Evolutionary conservation across 2,113 vertebrate genomes (phyloP), one percentile per base, ranked within the genome.

Genomic region (Eonycteris spelaea): DNA sequence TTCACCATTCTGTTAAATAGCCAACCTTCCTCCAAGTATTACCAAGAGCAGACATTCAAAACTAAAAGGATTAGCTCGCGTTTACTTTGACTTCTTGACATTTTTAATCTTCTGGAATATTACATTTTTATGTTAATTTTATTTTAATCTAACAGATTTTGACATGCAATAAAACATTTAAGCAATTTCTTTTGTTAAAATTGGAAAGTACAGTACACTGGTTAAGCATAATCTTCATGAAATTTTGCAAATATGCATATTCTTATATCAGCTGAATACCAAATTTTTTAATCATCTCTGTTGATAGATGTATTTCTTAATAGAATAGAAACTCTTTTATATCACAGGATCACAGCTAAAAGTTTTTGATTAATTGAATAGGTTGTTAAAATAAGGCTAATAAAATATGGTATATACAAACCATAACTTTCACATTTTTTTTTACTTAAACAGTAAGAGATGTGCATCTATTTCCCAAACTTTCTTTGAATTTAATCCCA

Each of bases 111-210:
- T 91, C 53, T 86, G 30, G 40, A 95, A 75, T 89, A 89, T 63
- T 95, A 93, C 11, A 91, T 86, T 95, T 94, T 95, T 26, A 91
- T 74, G 6, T 86, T 88, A 67, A 65, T 93, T 91, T 91, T 79
- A 65, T 83, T 94, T 93, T 94, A 83, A 90, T 83, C 51, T 80
- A 93, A 67, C 7, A 87, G 53, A 68, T 91, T 93, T 85, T 93
- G 80, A 94, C 40, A 91, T 26, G 5, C n/a, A 88, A 93, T 95
- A 86, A 96, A 88, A 95, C 93, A 95, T 78, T 92, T 95, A 94
- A 91, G 18, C 61, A 94, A 92, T n/a, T 90, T 6, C 5, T 96
- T 74, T 96, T 75, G 28, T 91, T 94, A 57, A 88, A 88, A 12
- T 35, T 93, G 7, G 65, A 82, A 95, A 71, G 43, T 67, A 18